Evolutionary conservation across 2,113 vertebrate genomes (phyloP).

Genomic region (Barbus barbus): DNA sequence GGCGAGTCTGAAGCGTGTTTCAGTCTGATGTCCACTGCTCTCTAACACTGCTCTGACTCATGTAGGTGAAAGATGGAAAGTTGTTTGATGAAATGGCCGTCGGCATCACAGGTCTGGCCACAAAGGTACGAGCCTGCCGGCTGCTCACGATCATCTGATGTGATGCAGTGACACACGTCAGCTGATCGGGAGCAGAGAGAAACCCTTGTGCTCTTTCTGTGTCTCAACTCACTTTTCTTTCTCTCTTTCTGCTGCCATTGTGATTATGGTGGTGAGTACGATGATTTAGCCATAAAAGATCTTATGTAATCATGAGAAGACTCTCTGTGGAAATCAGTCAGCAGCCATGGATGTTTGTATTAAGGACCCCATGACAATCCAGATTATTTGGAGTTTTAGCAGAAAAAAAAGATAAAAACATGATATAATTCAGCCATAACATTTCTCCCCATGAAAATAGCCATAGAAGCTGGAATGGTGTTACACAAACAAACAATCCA

Average conservation of each 20-base stretch:
- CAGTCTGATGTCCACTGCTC: too few relatives aligned
- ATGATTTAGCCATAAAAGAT: not conserved
- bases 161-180: not conserved
- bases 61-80: slow-evolving; percentile 95
- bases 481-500: not conserved
- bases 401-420: too few relatives aligned
- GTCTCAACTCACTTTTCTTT: slow-evolving; percentile 6
- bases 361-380: not conserved
- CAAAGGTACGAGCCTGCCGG: slow-evolving; percentile 86
- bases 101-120: slow-evolving; percentile 85
- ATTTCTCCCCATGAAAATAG: too few relatives aligned
- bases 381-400: not conserved
- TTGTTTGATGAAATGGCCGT: slow-evolving; percentile 91
- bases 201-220: slow-evolving; percentile 29
- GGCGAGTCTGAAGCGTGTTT: too few relatives aligned
- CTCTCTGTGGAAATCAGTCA: not conserved
- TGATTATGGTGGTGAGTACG: slow-evolving; percentile 72
- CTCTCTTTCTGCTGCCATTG: slow-evolving; percentile 67
- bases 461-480: too few relatives aligned
- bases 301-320: not conserved
- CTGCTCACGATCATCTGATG: not conserved
- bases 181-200: slow-evolving; percentile 37
- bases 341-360: not conserved
- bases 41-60: slow-evolving; percentile 61
- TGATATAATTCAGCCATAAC: too few relatives aligned